Conservation (phyloP, 92 coral and sea anemone species). For the Zoanthus gigantus region DNA sequence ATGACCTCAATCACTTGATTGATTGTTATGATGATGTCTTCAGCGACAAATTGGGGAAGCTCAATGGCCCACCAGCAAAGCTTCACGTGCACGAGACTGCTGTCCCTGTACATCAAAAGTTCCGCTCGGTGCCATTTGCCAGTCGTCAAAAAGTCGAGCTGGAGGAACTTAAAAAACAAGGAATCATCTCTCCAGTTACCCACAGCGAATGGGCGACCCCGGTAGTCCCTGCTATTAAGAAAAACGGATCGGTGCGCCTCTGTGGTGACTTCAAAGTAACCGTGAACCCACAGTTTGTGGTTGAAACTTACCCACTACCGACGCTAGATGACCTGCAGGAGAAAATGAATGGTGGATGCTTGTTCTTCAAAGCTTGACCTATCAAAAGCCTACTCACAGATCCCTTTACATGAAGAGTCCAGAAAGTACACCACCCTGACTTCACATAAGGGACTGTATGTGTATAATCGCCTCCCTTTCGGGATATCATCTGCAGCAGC, state of each 20-base stretch:
- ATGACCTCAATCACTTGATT: too few relatives aligned
- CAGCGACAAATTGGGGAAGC: background rate
- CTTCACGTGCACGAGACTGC: slow-evolving; percentile 9
- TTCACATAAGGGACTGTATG: too few relatives aligned
- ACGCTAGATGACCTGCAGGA: too few relatives aligned
- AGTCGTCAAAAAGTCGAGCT: slow-evolving; percentile 24
- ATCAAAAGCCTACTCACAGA: too few relatives aligned
- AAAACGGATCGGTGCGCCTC: background rate
- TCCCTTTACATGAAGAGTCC: too few relatives aligned
- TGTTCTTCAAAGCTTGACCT: too few relatives aligned
- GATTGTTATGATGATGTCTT: too few relatives aligned
- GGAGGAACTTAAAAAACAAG: background rate
- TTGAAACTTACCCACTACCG: background rate
- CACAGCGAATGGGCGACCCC: slow-evolving; percentile 38
- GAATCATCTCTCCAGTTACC: background rate
- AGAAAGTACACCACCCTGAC: too few relatives aligned
- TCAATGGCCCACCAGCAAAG: slow-evolving; percentile 36
- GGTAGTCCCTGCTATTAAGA: slow-evolving; percentile 12
- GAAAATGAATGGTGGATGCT: too few relatives aligned
- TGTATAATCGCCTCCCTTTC: too few relatives aligned
- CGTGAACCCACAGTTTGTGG: background rate
- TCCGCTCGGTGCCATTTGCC: slow-evolving; percentile 40
- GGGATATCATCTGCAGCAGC: too few relatives aligned
- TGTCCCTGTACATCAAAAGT: slow-evolving; percentile 13
- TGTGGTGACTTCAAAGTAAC: too few relatives aligned